A percentile compares a stretch with the other conserved stretches of the same genome.
Conservation (phyloP, 2,797 vertebrate genomes). For the Pseudotriccus pelzelni region DNA sequence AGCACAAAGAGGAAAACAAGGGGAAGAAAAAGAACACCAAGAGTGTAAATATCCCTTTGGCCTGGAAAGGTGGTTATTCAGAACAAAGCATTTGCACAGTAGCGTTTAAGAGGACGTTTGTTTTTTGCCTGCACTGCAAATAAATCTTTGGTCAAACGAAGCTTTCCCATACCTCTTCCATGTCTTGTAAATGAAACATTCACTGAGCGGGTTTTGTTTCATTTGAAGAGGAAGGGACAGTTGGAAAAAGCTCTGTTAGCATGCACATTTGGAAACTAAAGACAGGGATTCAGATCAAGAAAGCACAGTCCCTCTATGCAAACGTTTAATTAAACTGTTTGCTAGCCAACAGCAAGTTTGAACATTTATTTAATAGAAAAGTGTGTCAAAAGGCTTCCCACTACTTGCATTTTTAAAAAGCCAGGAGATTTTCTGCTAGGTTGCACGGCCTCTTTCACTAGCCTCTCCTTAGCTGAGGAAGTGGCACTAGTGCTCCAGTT, state of each 20-base stretch:
- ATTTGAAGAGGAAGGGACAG: not conserved
- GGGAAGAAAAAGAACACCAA: rapidly evolving
- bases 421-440: not conserved
- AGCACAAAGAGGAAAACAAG: not conserved
- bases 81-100: not conserved
- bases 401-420: not conserved
- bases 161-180: not conserved
- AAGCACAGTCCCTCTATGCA: not conserved
- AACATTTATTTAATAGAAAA: not conserved
- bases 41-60: not conserved
- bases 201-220: not conserved
- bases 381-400: not conserved
- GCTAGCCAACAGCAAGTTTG: not conserved
- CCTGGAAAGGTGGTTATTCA: not conserved
- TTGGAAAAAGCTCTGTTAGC: not conserved
- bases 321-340: conserved; percentile 2
- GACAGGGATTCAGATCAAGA: not conserved
- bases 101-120: not conserved
- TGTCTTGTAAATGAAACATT: not conserved
- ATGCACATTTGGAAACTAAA: not conserved
- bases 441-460: not conserved
- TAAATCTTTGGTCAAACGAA: not conserved
- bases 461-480: not conserved
- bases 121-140: not conserved
- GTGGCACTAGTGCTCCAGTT: not conserved